Base-by-base conservation (phyloP, 92 coral and sea anemone species). In the Phenganax marumi region DNA sequence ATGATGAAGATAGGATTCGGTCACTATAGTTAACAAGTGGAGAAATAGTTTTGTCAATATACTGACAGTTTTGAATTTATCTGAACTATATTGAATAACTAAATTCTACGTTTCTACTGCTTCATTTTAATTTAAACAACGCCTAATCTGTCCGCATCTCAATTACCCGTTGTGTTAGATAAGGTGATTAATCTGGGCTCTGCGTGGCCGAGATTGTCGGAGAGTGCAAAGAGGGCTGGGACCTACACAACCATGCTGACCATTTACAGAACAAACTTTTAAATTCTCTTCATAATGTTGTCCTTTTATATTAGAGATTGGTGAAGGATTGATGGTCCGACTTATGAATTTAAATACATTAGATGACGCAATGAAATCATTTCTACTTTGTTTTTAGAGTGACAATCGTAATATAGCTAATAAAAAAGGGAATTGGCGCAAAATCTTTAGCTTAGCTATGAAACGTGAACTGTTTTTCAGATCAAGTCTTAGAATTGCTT, bases 1-100 rank as follows among this genome's bases (percentile, higher is more conserved):
- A 84, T 96, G 99, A 72, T 96, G 92, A 14, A 91, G 92, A 68
- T 92, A 96, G 0, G 99, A 92, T 72, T 93, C 97, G 21, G 91
- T 90, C 47, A 92, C 99, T 91, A 84, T 16, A 80, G 74, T 50
- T 14, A 19, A 63, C 23, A 79, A 75, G 7, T 12, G 19, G 18
- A 52, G 0, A 7, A 52, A 72, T 5, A 70, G 7, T 26, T 8
- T 70, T 33, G 43, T 33, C 43, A 22, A 26, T 43, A 66, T 70
- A 49, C 51, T 70, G 10, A 12, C 7, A 2, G 17, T 56, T 14
- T 70, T 9, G 51, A 43, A 70, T 10, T 16, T 17, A n/a, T 70
- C 75, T 70, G 13, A 24, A 18, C 4, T 66, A 21, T 56, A 56
- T 56, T 56, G 0, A 6, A 11, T 33, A 18, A 19, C 43, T 62